Percentiles rank a stretch among this genome's conserved stretches.
phyloP scores from a whole-genome alignment of 92 coral and sea anemone genomes.

The Epizoanthus ramosus region DNA sequence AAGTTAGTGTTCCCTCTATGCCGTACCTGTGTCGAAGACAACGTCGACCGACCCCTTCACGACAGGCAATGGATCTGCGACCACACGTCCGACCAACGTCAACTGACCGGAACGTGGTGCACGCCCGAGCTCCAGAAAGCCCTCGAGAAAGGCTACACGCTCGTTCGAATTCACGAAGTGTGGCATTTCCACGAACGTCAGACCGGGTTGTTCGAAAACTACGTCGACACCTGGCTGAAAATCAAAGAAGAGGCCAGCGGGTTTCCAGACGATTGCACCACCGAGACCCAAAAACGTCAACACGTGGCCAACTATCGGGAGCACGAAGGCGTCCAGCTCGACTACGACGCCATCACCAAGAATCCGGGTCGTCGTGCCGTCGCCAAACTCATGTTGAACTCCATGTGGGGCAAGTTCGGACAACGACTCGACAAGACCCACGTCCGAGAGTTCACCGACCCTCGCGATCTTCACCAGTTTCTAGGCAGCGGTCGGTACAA shows the following conservation, averaged over 20 bases:
- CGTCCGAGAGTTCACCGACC: neutral
- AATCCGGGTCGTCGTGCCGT: constrained; percentile 2
- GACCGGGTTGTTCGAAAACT: constrained; percentile 18
- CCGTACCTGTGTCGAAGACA: constrained; percentile 1
- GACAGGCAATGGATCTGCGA: constrained; percentile 9
- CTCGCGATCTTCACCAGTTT: neutral
- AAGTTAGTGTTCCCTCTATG: constrained; percentile 16
- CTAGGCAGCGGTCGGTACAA: neutral
- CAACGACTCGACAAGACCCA: constrained; percentile 1
- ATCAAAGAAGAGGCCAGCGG: constrained; percentile 37
- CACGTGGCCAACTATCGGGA: constrained; percentile 20
- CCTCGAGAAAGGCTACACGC: neutral
- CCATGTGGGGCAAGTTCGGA: constrained; percentile 24
- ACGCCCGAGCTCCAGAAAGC: constrained; percentile 23
- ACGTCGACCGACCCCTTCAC: constrained; percentile 10
- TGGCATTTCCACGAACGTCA: constrained; percentile 20
- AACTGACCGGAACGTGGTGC: constrained; percentile 23
- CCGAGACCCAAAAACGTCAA: neutral
- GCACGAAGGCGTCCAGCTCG: constrained; percentile 24
- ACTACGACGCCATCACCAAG: constrained; percentile 1
- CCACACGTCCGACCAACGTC: neutral
- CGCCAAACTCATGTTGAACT: constrained; percentile 28
- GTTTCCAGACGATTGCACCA: neutral
- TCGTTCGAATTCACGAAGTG: neutral
- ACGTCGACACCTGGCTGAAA: constrained; percentile 39